Conservation (phyloP, 2,113 vertebrate species). For the Tenebrosternarchus preto region DNA sequence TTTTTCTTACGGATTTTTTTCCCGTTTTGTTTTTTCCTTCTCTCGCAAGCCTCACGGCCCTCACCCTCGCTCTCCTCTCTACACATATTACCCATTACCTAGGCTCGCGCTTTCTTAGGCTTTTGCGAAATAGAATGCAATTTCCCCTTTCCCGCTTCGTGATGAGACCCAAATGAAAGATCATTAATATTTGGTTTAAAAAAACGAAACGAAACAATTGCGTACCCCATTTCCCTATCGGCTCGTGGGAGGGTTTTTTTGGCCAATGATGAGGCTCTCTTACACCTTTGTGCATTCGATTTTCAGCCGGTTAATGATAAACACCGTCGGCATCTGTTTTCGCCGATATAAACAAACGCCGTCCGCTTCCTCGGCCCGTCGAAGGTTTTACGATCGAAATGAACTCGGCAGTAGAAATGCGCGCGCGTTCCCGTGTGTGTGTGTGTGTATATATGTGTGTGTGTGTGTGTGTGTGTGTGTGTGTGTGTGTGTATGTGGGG, state of each 20-base stretch:
- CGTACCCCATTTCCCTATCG: slow-evolving; percentile 19
- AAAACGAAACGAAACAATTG: slow-evolving; percentile 50
- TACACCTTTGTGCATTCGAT: slow-evolving; percentile 58
- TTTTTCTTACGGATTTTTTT: slow-evolving; percentile 52
- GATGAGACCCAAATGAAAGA: slow-evolving; percentile 79
- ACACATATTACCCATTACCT: slow-evolving; percentile 80
- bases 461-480: background rate
- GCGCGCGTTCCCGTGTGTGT: slow-evolving; percentile 9
- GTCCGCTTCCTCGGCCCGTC: slow-evolving; percentile 14
- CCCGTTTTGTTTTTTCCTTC: background rate
- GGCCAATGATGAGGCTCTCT: slow-evolving; percentile 37
- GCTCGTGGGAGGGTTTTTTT: slow-evolving; percentile 6
- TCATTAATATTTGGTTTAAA: slow-evolving; percentile 72
- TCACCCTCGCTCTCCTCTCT: slow-evolving; percentile 49
- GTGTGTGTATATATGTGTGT: background rate
- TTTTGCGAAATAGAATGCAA: slow-evolving; percentile 82
- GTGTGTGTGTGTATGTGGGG: background rate
- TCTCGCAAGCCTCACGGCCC: slow-evolving; percentile 50
- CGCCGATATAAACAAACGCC: slow-evolving; percentile 28
- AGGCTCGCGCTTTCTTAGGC: slow-evolving; percentile 74
- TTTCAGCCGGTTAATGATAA: slow-evolving; percentile 54
- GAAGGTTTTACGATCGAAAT: slow-evolving; percentile 59
- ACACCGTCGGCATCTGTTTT: slow-evolving; percentile 15
- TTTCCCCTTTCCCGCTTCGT: slow-evolving; percentile 71
- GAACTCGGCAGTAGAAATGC: slow-evolving; percentile 38